Percentiles rank a stretch among this genome's conserved stretches.
Evolutionary conservation across 2,888 invertebrate genomes (phyloP).

Genomic region (Aleiodes testaceus): DNA sequence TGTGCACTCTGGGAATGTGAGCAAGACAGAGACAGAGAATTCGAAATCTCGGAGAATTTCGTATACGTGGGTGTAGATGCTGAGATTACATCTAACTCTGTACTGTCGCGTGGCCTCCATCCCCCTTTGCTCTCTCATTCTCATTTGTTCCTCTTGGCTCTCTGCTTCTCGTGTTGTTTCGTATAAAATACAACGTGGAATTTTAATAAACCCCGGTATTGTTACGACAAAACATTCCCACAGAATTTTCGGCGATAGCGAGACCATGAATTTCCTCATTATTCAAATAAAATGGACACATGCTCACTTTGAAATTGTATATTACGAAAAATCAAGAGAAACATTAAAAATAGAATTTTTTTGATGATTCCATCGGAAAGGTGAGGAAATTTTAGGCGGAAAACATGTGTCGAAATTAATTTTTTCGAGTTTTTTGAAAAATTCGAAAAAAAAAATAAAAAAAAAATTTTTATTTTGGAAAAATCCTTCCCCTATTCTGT

Average conservation of each 20-base stretch:
- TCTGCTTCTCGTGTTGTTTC: slow-evolving; percentile 5
- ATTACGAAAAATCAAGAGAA: too few species aligned
- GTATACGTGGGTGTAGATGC: slow-evolving; percentile 28
- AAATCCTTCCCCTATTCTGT: too few species aligned
- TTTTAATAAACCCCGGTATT: slow-evolving; percentile 26
- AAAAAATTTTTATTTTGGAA: too few species aligned
- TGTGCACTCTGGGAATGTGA: too few species aligned
- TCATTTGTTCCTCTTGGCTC: neutral
- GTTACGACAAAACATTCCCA: slow-evolving; percentile 23
- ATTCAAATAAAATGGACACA: neutral
- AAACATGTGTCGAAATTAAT: too few species aligned
- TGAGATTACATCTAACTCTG: slow-evolving; percentile 26
- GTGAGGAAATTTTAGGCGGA: too few species aligned
- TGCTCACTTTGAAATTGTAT: too few species aligned
- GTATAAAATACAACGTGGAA: slow-evolving; percentile 13
- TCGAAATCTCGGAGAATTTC: slow-evolving; percentile 13
- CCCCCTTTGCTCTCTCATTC: neutral
- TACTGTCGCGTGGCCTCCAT: slow-evolving; percentile 20
- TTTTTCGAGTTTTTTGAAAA: too few species aligned
- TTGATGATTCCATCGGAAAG: too few species aligned
- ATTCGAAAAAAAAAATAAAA: too few species aligned
- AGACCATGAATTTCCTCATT: neutral
- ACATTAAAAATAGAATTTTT: too few species aligned
- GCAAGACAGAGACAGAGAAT: slow-evolving; percentile 1
- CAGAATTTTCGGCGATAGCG: slow-evolving; percentile 15